Evolutionary conservation across 2,888 invertebrate species (phyloP), one percentile per base, ranked within the genome.

Genomic region (Megaustenia siamemsis): DNA sequence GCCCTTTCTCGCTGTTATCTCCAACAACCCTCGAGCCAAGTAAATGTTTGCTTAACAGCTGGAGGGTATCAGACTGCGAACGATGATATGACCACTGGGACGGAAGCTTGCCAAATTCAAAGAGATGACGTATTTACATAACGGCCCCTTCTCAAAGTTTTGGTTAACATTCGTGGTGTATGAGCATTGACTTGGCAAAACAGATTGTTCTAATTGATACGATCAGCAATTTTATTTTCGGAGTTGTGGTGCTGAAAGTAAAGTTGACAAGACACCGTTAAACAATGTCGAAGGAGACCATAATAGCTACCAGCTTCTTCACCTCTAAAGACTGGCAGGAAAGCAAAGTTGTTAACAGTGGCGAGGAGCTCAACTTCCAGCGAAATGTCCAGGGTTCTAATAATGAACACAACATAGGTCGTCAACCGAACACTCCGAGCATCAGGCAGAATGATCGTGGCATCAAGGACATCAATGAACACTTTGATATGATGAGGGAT

Each of bases 311-410:
- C 53, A 56, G 60, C 38, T 82, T 82, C 40, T 82, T 82, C 56
- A 56, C 82, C 38, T 8, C n/a, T 40, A 56, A 82, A 38, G 73
- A 82, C 24, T 82, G 82, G 71, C 82, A 73, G 56, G 82, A 82
- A 40, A 73, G 73, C 5, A 40, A 73, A 60, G 28, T 82, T 56
- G 28, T 71, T 28, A 71, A 56, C 18, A 60, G 73, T 6, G 3
- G 60, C 12, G 82, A 73, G 40, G 73, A 71, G 4, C 38, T 38
- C 35, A 73, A 28, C 40, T 68, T 73, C 3, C 73, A 73, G 8
- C 82, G 32, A 24, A 38, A 68, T 28, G 15, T 56, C 4, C 69
- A 68, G 32, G 43, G n/a, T 43, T 21, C 21, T 15, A 45, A 3
- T 1, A n/a, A 12, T 15, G 49, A 4, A 4, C 38, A 60, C 2